phyloP scores from a whole-genome alignment of 2,888 invertebrate genomes.

The Rutpela maculata region DNA sequence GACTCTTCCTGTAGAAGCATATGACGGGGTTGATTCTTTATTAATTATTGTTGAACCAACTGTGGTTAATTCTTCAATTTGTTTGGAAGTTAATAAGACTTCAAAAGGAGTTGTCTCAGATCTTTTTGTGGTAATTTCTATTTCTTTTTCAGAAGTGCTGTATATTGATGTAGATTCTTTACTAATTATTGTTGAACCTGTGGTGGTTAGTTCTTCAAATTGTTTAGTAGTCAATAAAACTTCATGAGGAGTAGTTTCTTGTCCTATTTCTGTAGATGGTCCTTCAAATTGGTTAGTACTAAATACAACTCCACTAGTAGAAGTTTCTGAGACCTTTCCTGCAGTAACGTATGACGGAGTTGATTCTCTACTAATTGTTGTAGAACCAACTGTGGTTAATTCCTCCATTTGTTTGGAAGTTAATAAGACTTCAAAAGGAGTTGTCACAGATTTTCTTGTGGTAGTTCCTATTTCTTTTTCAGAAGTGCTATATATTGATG shows the following conservation, averaged over 20 bases:
- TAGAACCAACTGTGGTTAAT: slow-evolving; percentile 31
- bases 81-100: slow-evolving; percentile 11
- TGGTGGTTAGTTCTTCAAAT: slow-evolving; percentile 32
- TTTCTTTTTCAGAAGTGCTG: slow-evolving; percentile 41
- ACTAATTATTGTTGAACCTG: slow-evolving; percentile 23
- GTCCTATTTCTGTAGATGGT: no score
- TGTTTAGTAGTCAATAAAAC: slow-evolving; percentile 26
- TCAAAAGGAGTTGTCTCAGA: background rate
- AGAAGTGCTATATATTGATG: slow-evolving; percentile 27
- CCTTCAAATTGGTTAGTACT: slow-evolving; percentile 32
- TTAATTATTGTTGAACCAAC: slow-evolving; percentile 15
- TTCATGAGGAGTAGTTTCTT: background rate
- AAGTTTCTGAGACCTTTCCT: slow-evolving; percentile 16
- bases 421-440: slow-evolving; percentile 8
- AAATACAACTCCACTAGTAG: background rate
- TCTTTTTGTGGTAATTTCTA: slow-evolving; percentile 9
- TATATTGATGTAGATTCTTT: slow-evolving; percentile 24
- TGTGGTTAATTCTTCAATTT: slow-evolving; percentile 35
- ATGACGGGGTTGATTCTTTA: slow-evolving; percentile 15
- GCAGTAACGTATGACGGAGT: background rate
- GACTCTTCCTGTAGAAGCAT: slow-evolving; percentile 3
- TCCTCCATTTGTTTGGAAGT: slow-evolving; percentile 18
- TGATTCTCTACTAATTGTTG: slow-evolving; percentile 27
- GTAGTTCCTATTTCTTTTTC: slow-evolving; percentile 3
- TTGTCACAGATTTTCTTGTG: slow-evolving; percentile 10